Percentiles rank a stretch among this genome's conserved stretches.
These are phyloP conservation scores for Tragelaphus buxtoni DNA, from an alignment of 2,113 vertebrate genomes.

Conservation along the genomic window DNA sequence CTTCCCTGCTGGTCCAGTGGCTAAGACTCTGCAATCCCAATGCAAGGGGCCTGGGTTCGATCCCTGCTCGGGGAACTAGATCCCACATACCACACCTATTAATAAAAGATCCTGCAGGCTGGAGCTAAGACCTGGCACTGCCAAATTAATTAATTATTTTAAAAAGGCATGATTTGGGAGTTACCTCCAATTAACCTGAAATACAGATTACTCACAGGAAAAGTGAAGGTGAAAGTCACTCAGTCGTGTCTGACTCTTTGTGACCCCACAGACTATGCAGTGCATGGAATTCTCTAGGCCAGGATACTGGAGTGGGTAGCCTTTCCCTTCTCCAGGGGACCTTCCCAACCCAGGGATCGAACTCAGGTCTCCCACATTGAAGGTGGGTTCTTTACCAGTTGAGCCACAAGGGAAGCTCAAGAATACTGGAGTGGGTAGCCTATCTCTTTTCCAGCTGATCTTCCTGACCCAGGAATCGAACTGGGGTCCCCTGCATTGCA, in stretches of 20 bases:
- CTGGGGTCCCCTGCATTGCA: neutral
- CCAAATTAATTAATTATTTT: neutral
- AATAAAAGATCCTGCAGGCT: neutral
- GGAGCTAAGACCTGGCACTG: neutral
- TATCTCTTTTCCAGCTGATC: neutral
- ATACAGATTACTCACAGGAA: fast-evolving
- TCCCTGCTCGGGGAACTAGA: neutral
- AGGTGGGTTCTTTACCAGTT: neutral
- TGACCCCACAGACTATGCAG: neutral
- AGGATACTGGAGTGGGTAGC: neutral
- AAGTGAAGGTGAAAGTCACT: neutral
- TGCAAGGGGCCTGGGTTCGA: neutral
- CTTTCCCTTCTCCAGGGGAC: neutral
- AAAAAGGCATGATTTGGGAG: neutral
- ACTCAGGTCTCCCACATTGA: neutral
- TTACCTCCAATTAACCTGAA: neutral
- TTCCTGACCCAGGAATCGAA: neutral
- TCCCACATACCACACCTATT: neutral
- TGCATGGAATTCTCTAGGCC: neutral
- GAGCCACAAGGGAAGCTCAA: neutral
- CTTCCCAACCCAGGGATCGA: neutral
- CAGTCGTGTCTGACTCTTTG: neutral
- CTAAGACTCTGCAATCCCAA: neutral
- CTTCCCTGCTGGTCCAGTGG: neutral
- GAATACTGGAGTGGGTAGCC: neutral